A percentile compares a stretch with the other conserved stretches of the same genome.
Evolutionary conservation across 2,113 vertebrate species (phyloP).

Genomic region (Thamnaconus septentrionalis): DNA sequence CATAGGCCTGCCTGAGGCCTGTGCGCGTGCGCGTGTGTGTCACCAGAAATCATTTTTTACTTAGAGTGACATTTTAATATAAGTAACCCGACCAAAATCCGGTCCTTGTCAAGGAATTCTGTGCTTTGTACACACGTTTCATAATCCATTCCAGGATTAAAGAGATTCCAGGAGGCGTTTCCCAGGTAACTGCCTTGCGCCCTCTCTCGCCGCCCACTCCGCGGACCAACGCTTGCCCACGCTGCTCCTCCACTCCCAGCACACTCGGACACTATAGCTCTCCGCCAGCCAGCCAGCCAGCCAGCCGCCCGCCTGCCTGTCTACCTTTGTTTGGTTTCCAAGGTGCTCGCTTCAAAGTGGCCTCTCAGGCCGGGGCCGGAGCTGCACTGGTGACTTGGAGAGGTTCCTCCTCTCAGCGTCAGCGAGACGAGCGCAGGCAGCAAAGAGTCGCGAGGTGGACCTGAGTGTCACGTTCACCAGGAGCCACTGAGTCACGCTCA

Average conservation of each 20-base stretch:
- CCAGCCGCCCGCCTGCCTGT: too few species aligned
- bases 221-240: constrained; percentile 44
- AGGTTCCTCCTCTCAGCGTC: constrained; percentile 36
- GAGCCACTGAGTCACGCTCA: constrained; percentile 3
- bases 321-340: constrained; percentile 73
- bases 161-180: constrained; percentile 55
- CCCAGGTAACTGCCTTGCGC: constrained; percentile 61
- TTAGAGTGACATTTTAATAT: too few species aligned
- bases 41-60: too few species aligned
- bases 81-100: too few species aligned
- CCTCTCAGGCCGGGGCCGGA: constrained; percentile 46
- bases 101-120: too few species aligned
- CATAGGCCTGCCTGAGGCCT: not conserved
- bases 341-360: constrained; percentile 57
- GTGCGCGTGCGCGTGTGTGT: constrained; percentile 16
- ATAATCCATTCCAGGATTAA: constrained; percentile 7
- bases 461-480: constrained; percentile 29
- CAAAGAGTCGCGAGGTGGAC: constrained; percentile 6
- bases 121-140: not conserved
- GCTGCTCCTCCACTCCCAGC: constrained; percentile 23
- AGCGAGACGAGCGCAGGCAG: constrained; percentile 21
- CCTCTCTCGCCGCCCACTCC: constrained; percentile 52
- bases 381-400: constrained; percentile 30
- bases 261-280: constrained; percentile 3
- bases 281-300: constrained; percentile 5